Base-by-base conservation (phyloP, 1,140 invertebrate genomes). In the Pseudachorutes palmiensis region DNA sequence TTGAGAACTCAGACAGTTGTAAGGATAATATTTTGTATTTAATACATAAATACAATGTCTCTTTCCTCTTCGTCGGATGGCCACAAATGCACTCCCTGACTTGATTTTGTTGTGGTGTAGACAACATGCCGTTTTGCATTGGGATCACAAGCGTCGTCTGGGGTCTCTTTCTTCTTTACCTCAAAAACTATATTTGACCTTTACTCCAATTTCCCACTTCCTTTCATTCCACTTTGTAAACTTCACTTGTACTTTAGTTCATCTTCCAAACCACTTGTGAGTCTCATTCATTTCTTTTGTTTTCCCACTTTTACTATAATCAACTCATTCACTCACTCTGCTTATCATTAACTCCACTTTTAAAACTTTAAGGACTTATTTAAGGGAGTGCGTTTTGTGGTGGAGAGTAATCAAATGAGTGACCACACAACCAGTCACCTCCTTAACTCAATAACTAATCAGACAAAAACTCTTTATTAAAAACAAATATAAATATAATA, bases 1-100 rank as follows among this genome's bases (percentile, higher is more conserved):
- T 94, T 26, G 91, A 94, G 74, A 83, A 86, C 63, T 85, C 85
- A 24, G 88, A 91, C 79, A 86, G 87, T 81, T 90, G 88, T 90
- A 86, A 89, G 88, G 86, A 80, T 74, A 60, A 12, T 55, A n/a
- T n/a, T n/a, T n/a, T n/a, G n/a, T n/a, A n/a, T n/a, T n/a, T n/a
- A n/a, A n/a, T n/a, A n/a, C n/a, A n/a, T n/a, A n/a, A n/a, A n/a
- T n/a, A n/a, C n/a, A n/a, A n/a, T n/a, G n/a, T n/a, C n/a, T n/a
- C n/a, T n/a, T n/a, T n/a, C n/a, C n/a, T n/a, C n/a, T n/a, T n/a
- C n/a, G n/a, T n/a, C n/a, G n/a, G n/a, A n/a, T n/a, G n/a, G n/a
- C n/a, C n/a, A n/a, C n/a, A n/a, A n/a, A n/a, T n/a, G n/a, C n/a
- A n/a, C n/a, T n/a, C n/a, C n/a, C n/a, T 41, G 36, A 41, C 36